phyloP scores from a whole-genome alignment of 2,888 invertebrate genomes.

The Papilio demoleus region DNA sequence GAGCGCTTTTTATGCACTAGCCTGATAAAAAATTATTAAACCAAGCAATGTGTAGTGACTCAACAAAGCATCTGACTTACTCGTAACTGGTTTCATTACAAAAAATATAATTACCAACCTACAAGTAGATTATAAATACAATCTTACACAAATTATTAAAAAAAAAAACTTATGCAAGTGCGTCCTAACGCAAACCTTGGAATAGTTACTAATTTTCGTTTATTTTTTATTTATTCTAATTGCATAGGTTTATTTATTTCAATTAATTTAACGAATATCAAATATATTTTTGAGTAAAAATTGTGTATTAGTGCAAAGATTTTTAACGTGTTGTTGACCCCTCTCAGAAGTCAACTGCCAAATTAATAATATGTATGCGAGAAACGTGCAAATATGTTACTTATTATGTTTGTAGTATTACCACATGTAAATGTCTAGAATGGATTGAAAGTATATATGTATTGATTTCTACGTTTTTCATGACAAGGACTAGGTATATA shows the following conservation, averaged over 20 bases:
- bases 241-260: too few species aligned
- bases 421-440: background rate
- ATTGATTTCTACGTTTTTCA: too few species aligned
- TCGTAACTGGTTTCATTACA: background rate
- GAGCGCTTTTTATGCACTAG: background rate
- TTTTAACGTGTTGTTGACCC: conserved; percentile 19
- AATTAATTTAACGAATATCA: too few species aligned
- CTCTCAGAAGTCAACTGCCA: conserved; percentile 9
- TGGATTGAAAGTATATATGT: too few species aligned
- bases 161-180: background rate
- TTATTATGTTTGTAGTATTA: conserved; percentile 4
- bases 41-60: background rate
- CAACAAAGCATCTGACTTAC: background rate
- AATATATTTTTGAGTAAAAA: background rate
- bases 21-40: background rate
- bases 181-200: background rate
- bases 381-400: conserved; percentile 16
- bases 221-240: too few species aligned
- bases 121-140: background rate
- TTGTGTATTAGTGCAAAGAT: background rate
- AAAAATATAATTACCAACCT: background rate
- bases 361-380: conserved; percentile 29
- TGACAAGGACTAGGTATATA: too few species aligned
- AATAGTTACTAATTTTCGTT: background rate
- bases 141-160: background rate